Evolutionary conservation across 2,888 invertebrate genomes (phyloP).

Genomic region (Chorisops tibialis): DNA sequence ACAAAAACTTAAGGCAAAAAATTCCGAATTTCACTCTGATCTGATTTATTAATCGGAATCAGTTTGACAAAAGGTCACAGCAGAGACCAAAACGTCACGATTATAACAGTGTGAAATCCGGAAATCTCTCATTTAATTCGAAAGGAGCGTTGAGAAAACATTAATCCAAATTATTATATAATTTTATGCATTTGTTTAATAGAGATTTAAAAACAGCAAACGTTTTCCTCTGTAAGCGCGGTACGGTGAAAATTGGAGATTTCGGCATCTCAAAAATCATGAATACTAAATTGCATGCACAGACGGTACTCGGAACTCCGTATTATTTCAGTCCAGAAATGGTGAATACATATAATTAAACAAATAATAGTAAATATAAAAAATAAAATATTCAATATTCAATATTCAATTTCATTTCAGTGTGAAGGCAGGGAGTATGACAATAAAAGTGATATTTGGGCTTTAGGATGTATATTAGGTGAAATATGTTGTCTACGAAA

Average conservation of each 20-base stretch:
- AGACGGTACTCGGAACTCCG: conserved; percentile 69
- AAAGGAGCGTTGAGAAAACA: too few relatives aligned
- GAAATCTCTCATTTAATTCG: too few relatives aligned
- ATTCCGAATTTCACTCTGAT: too few relatives aligned
- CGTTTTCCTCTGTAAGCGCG: conserved; percentile 66
- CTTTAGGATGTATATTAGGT: conserved; percentile 71
- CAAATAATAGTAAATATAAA: neutral
- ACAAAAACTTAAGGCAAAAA: too few relatives aligned
- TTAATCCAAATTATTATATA: too few relatives aligned
- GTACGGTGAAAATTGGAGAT: conserved; percentile 68
- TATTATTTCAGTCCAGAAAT: conserved; percentile 73
- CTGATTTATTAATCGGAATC: too few relatives aligned
- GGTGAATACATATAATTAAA: conserved; percentile 46
- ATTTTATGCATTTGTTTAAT: neutral
- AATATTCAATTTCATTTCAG: conserved; percentile 47
- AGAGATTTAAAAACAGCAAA: conserved; percentile 72
- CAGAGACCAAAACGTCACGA: too few relatives aligned
- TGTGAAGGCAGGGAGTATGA: conserved; percentile 74
- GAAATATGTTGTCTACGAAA: conserved; percentile 70
- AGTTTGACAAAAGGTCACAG: too few relatives aligned
- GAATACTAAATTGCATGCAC: conserved; percentile 63
- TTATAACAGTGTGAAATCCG: too few relatives aligned
- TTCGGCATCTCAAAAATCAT: conserved; percentile 74
- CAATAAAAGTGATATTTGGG: conserved; percentile 76
- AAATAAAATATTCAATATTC: neutral